A percentile compares a stretch with the other conserved stretches of the same genome.
Conservation (phyloP, 1,140 invertebrate species). For the Temnothorax longispinosus region DNA sequence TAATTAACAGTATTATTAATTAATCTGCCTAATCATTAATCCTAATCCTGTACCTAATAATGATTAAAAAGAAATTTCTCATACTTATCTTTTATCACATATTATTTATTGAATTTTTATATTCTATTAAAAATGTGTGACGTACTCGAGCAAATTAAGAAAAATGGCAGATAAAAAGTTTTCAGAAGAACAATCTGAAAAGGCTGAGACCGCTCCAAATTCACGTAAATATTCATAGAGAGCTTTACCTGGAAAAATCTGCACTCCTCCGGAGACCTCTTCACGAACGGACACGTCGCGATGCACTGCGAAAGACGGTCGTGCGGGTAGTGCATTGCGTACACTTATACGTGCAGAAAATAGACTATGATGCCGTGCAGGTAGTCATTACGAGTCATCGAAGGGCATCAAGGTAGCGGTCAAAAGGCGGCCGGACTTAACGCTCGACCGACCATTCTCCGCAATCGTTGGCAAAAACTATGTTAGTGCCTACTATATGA, state of each 20-base stretch:
- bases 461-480: slow-evolving; percentile 60
- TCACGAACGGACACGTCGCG: slow-evolving; percentile 36
- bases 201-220: not conserved
- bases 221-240: not conserved
- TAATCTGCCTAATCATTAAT: not conserved
- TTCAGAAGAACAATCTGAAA: not conserved
- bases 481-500: slow-evolving; percentile 33
- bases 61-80: no score
- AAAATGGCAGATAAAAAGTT: not conserved
- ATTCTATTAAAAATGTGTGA: not conserved
- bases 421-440: slow-evolving; percentile 79
- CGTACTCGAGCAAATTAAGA: not conserved
- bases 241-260: slow-evolving; percentile 63
- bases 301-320: slow-evolving; percentile 57
- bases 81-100: not conserved
- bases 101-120: not conserved
- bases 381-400: slow-evolving; percentile 76
- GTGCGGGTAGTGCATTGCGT: slow-evolving; percentile 19
- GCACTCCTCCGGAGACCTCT: slow-evolving; percentile 31
- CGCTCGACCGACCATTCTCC: slow-evolving; percentile 75
- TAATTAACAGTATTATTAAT: not conserved
- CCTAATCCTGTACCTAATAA: not conserved
- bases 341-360: slow-evolving; percentile 80
- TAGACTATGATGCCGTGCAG: slow-evolving; percentile 76
- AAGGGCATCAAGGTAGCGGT: slow-evolving; percentile 81